phyloP scores from a whole-genome alignment of 2,113 vertebrate genomes.

The Gadus chalcogrammus region DNA sequence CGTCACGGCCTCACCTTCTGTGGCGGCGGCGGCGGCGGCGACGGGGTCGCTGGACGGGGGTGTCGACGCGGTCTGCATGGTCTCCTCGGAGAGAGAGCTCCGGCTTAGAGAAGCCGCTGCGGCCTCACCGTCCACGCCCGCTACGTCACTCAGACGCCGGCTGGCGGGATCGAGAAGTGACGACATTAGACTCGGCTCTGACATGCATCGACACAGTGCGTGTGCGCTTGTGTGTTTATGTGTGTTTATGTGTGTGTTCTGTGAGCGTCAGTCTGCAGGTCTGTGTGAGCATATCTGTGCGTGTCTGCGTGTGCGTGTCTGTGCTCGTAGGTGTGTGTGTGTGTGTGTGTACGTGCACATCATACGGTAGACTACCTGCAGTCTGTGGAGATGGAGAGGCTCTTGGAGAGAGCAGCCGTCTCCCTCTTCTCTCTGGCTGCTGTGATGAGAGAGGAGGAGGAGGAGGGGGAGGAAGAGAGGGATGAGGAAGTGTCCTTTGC shows the following conservation, averaged over 20 bases:
- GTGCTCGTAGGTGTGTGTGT: conserved; percentile 4
- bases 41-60: conserved; percentile 76
- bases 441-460: conserved; percentile 71
- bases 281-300: not conserved
- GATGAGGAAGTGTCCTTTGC: conserved; percentile 65
- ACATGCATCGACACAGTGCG: not conserved
- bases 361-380: conserved; percentile 46
- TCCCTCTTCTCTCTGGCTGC: conserved; percentile 74
- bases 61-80: conserved; percentile 70
- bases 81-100: conserved; percentile 78
- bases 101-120: conserved; percentile 48
- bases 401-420: conserved; percentile 44
- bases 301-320: not conserved
- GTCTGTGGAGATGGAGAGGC: conserved; percentile 59
- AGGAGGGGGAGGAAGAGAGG: conserved; percentile 35
- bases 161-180: not conserved
- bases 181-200: not conserved
- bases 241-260: not conserved
- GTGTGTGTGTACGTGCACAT: conserved; percentile 5
- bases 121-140: conserved; percentile 67
- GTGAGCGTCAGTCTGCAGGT: conserved; percentile 1
- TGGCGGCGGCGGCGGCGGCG: conserved; percentile 42
- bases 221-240: not conserved
- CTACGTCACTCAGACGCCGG: conserved; percentile 60
- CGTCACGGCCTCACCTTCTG: conserved; percentile 73